These are phyloP conservation scores for Pomacea maculata DNA, from an alignment of 1,140 invertebrate species.

Conservation along the genomic window DNA sequence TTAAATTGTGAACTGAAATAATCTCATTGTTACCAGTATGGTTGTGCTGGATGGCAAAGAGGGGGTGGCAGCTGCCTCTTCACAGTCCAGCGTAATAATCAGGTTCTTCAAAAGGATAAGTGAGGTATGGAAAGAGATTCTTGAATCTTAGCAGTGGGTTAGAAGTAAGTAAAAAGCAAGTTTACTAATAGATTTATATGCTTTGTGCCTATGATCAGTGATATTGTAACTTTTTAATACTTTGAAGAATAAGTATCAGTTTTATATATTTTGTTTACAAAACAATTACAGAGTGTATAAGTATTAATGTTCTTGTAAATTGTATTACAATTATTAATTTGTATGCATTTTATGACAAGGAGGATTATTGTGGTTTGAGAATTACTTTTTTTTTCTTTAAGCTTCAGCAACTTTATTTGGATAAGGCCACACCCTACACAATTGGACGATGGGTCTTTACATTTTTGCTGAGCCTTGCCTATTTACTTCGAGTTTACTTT, in stretches of 20 bases:
- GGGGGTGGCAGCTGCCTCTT: constrained; percentile 9
- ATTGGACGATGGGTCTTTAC: constrained; percentile 46
- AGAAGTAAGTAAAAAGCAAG: background rate
- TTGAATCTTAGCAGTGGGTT: background rate
- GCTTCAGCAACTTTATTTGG: constrained; percentile 52
- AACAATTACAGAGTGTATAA: background rate
- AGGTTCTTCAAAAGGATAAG: constrained; percentile 20
- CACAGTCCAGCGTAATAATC: constrained; percentile 10
- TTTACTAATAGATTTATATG: background rate
- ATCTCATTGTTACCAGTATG: background rate
- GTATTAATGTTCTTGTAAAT: background rate
- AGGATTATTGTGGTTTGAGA: background rate
- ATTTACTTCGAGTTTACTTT: constrained; percentile 51
- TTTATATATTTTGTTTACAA: too few species aligned
- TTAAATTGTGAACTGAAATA: too few species aligned
- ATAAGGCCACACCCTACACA: constrained; percentile 50
- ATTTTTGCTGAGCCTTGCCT: constrained; percentile 33
- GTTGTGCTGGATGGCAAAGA: constrained; percentile 19
- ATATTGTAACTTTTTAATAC: background rate
- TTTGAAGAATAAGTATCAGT: too few species aligned
- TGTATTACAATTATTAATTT: too few species aligned
- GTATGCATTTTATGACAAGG: background rate
- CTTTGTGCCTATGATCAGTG: background rate
- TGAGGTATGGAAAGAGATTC: constrained; percentile 18
- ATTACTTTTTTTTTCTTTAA: constrained; percentile 32